A percentile compares a stretch with the other conserved stretches of the same genome.
Evolutionary conservation across 35 echinoderm and acorn worm genomes (phyloP).

Genomic region (Patiria miniata): DNA sequence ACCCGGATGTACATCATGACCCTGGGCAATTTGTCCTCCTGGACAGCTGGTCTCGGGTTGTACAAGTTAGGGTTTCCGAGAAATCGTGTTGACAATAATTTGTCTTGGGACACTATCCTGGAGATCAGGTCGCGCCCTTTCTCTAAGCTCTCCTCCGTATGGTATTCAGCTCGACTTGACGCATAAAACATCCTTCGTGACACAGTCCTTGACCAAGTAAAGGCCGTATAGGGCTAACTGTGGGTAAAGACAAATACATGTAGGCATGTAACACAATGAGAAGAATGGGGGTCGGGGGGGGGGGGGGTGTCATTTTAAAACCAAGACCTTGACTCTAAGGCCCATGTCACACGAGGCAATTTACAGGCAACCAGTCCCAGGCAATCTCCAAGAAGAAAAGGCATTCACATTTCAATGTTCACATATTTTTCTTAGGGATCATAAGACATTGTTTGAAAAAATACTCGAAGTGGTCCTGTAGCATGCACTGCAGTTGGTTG

Average conservation of each 20-base stretch:
- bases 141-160: neutral
- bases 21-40: neutral
- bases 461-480: no score
- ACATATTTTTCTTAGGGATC: no score
- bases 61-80: neutral
- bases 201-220: conserved; percentile 3
- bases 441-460: no score
- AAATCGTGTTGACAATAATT: neutral
- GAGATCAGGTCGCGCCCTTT: neutral
- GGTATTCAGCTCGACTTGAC: conserved; percentile 3
- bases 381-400: no score
- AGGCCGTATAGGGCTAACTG: no score
- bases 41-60: neutral
- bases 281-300: no score
- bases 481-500: no score
- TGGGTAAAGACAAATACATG: conserved; percentile 4
- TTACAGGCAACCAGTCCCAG: no score
- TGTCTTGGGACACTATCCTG: neutral
- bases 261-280: neutral
- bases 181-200: conserved; percentile 4
- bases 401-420: no score
- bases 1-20: conserved; percentile 3
- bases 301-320: no score
- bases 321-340: neutral
- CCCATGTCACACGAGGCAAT: no score